Evolutionary conservation across 2,888 invertebrate species (phyloP).

Genomic region (Pollenia angustigena): DNA sequence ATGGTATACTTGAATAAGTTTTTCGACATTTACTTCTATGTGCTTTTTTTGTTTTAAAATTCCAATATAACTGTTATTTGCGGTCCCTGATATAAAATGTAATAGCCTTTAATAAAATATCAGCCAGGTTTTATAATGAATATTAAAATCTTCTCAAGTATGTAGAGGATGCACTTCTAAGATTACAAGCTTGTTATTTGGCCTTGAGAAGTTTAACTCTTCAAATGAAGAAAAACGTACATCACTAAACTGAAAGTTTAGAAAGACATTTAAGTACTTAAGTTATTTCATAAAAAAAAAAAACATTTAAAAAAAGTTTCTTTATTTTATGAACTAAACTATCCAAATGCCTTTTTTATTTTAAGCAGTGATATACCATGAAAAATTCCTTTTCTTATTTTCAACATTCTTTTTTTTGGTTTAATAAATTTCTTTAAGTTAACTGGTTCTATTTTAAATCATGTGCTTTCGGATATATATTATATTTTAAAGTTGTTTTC

Average conservation of each 20-base stretch:
- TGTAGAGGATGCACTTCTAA: constrained; percentile 73
- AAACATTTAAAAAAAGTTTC: neutral
- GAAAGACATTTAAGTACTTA: neutral
- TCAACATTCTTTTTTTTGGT: constrained; percentile 18
- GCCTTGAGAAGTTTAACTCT: neutral
- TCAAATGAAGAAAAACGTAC: neutral
- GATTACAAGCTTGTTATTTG: constrained; percentile 17
- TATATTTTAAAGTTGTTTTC: constrained; percentile 30
- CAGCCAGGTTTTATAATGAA: no score
- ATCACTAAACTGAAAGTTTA: neutral
- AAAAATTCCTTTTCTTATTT: neutral
- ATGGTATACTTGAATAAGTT: no score
- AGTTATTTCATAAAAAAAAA: neutral
- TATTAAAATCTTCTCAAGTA: constrained; percentile 60
- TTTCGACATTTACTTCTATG: no score
- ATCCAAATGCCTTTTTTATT: no score
- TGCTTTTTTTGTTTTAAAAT: no score
- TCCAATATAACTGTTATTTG: no score
- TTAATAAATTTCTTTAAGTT: constrained; percentile 19
- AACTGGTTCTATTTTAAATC: constrained; percentile 31
- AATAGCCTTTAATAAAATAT: no score
- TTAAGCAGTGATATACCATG: no score
- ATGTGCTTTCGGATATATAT: constrained; percentile 42
- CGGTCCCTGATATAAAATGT: no score
- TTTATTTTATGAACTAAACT: no score